These are phyloP conservation scores for Apodemia hepburni DNA, from an alignment of 2,888 invertebrate species.

Conservation along the genomic window DNA sequence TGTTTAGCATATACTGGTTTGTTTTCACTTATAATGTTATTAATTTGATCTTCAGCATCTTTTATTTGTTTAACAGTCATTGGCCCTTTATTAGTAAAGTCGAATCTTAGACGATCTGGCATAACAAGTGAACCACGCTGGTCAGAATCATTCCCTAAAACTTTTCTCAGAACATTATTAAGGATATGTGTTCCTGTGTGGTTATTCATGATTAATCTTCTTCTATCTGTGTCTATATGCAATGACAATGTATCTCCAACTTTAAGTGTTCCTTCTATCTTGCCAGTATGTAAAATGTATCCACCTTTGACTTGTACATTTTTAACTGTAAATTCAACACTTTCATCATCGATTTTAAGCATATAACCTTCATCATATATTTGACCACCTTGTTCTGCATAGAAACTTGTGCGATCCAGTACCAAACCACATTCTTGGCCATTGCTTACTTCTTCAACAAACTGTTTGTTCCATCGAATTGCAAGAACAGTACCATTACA, in stretches of 20 bases:
- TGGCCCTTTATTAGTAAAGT: constrained; percentile 97
- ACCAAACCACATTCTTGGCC: constrained; percentile 96
- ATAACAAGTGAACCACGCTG: constrained; percentile 98
- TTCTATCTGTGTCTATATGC: constrained; percentile 90
- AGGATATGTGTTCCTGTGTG: constrained; percentile 98
- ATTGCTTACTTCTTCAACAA: constrained; percentile 89
- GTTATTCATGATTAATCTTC: constrained; percentile 98
- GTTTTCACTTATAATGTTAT: constrained; percentile 87
- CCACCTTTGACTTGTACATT: constrained; percentile 97
- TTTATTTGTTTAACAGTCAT: constrained; percentile 94
- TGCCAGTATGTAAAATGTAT: constrained; percentile 96
- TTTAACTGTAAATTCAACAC: constrained; percentile 94
- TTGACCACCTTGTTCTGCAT: constrained; percentile 99
- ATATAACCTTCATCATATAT: constrained; percentile 97
- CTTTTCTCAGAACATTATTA: constrained; percentile 95
- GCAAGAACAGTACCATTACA: constrained; percentile 90
- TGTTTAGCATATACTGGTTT: constrained; percentile 91
- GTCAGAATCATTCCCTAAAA: constrained; percentile 94
- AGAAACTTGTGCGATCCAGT: constrained; percentile 95
- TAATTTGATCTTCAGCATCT: constrained; percentile 89
- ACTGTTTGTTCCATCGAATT: constrained; percentile 88
- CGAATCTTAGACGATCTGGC: constrained; percentile 97
- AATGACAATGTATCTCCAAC: constrained; percentile 92
- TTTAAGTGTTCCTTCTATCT: constrained; percentile 89
- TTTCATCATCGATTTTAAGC: constrained; percentile 90